These are phyloP conservation scores for Plagiodera versicolora DNA, from an alignment of 2,888 invertebrate species.

Conservation along the genomic window DNA sequence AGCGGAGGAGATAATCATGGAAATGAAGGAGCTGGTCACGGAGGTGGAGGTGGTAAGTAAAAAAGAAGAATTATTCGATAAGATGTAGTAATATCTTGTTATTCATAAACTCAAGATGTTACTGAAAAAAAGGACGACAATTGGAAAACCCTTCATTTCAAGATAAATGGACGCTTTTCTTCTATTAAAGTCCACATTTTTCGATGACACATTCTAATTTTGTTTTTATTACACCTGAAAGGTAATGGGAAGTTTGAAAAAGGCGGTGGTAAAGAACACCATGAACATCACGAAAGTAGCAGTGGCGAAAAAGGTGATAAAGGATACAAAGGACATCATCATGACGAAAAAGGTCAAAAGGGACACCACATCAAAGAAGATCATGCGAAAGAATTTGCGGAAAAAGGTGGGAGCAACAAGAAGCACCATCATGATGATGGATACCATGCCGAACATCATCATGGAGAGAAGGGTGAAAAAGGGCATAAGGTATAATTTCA, in stretches of 20 bases:
- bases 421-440: constrained; percentile 56
- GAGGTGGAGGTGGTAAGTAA: constrained; percentile 20
- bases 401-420: constrained; percentile 57
- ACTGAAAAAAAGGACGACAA: not conserved
- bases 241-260: constrained; percentile 35
- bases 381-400: constrained; percentile 57
- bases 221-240: not conserved
- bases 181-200: too few relatives aligned
- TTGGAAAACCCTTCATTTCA: not conserved
- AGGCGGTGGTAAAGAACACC: constrained; percentile 45
- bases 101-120: not conserved
- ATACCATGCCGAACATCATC: constrained; percentile 56
- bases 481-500: constrained; percentile 45
- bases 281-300: constrained; percentile 40
- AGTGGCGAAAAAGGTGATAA: constrained; percentile 50
- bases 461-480: constrained; percentile 59
- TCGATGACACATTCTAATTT: too few relatives aligned
- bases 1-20: constrained; percentile 21
- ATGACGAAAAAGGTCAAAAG: constrained; percentile 47
- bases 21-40: constrained; percentile 26
- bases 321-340: constrained; percentile 49
- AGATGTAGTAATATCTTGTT: too few relatives aligned
- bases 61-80: too few relatives aligned
- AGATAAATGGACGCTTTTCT: too few relatives aligned
- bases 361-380: constrained; percentile 55